A percentile compares a stretch with the other conserved stretches of the same genome.
phyloP scores from a whole-genome alignment of 1,140 invertebrate genomes.

The Euwallacea fornicatus region DNA sequence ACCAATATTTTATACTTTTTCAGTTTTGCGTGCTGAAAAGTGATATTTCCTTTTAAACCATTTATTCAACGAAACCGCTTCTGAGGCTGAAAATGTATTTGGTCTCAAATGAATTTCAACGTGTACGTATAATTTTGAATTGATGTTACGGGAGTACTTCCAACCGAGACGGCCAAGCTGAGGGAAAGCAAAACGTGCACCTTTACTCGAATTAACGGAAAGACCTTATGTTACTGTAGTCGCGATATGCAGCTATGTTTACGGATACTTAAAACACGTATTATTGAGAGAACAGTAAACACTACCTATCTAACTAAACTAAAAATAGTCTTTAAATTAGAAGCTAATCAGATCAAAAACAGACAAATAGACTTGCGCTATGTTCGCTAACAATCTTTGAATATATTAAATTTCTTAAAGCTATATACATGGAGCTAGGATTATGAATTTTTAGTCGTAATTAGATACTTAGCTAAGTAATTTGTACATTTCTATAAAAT shows the following conservation, averaged over 20 bases:
- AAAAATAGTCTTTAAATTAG: not conserved
- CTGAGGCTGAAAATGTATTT: not conserved
- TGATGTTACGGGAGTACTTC: no score
- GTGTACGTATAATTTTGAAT: no score
- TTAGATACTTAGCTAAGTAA: not conserved
- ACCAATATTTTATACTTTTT: no score
- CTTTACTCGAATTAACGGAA: no score
- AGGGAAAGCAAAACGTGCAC: no score
- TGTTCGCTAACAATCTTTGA: constrained; percentile 21
- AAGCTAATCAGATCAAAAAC: constrained; percentile 1
- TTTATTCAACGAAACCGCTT: not conserved
- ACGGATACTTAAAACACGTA: no score
- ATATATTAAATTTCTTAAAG: constrained; percentile 33
- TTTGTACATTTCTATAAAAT: not conserved
- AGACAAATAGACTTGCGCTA: constrained; percentile 9
- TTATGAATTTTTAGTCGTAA: not conserved
- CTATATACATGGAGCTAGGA: constrained; percentile 16
- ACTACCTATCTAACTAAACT: not conserved
- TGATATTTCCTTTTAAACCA: not conserved
- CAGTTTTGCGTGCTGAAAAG: no score
- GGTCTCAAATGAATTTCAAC: no score
- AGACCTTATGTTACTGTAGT: no score
- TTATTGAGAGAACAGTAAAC: no score
- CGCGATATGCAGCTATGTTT: no score
- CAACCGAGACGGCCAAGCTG: no score